These are phyloP conservation scores for Brachionichthys hirsutus DNA, from an alignment of 2,113 vertebrate species.

Conservation along the genomic window DNA sequence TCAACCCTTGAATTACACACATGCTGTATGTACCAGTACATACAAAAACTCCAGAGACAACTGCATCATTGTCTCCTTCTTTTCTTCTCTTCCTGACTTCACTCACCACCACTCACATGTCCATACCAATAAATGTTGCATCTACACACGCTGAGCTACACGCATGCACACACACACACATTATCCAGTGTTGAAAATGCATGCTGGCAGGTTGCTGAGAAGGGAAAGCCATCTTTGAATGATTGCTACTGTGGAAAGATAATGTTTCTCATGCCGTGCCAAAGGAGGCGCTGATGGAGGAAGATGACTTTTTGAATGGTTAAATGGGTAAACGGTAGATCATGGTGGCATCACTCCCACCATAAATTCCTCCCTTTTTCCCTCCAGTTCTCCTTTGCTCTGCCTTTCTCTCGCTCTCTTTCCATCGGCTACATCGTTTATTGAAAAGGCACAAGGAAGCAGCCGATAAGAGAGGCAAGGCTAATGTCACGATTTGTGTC, in stretches of 20 bases:
- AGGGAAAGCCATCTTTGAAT: constrained; percentile 71
- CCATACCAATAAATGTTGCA: constrained; percentile 4
- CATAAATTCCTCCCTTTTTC: constrained; percentile 58
- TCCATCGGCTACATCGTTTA: constrained; percentile 68
- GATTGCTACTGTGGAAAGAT: constrained; percentile 72
- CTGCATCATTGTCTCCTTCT: not conserved
- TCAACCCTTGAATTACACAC: constrained; percentile 10
- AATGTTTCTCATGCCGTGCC: constrained; percentile 70
- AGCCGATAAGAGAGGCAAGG: constrained; percentile 73
- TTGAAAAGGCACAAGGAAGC: constrained; percentile 73
- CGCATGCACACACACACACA: constrained; percentile 28
- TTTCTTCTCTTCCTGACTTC: constrained; percentile 6
- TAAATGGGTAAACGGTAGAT: constrained; percentile 74
- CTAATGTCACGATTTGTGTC: constrained; percentile 79
- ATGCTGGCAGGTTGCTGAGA: constrained; percentile 56
- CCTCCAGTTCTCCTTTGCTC: constrained; percentile 4
- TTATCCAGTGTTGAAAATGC: constrained; percentile 47
- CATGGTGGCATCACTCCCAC: constrained; percentile 51
- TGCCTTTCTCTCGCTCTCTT: constrained; percentile 26
- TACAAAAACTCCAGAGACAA: not conserved
- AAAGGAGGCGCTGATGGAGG: constrained; percentile 67
- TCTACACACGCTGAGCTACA: constrained; percentile 14
- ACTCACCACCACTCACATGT: constrained; percentile 8
- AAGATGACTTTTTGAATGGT: constrained; percentile 78
- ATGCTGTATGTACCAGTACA: too few species aligned